phyloP scores from a whole-genome alignment of 2,888 invertebrate genomes.

The Bursaphelenchus okinawaensis region DNA sequence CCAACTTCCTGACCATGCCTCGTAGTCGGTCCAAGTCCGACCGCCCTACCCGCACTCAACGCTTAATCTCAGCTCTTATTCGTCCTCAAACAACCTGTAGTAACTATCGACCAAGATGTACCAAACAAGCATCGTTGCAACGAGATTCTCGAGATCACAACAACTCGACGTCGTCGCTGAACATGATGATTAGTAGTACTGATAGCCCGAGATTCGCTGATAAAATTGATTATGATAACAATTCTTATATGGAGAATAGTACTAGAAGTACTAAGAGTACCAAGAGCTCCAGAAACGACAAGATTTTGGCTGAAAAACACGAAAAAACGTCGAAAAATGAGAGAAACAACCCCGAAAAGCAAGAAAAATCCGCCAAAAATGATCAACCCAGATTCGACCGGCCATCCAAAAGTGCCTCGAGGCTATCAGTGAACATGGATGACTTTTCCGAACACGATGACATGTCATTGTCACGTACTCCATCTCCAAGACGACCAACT shows the following conservation, averaged over 20 bases:
- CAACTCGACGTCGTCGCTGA: neutral
- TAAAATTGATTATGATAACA: no score
- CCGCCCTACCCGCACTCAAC: neutral
- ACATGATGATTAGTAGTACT: no score
- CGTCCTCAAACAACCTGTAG: neutral
- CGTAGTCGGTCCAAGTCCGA: neutral
- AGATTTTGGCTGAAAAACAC: no score
- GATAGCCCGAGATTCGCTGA: no score
- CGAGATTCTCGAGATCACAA: neutral
- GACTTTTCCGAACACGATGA: neutral
- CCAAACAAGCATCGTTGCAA: neutral
- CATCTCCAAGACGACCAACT: constrained; percentile 11
- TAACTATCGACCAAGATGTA: neutral
- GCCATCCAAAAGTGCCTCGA: neutral
- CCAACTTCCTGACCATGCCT: neutral
- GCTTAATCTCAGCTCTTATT: neutral
- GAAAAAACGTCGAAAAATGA: neutral
- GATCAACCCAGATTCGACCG: no score
- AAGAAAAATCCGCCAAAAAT: no score
- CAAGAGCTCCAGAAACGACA: no score
- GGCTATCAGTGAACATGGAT: neutral
- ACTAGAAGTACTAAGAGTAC: no score
- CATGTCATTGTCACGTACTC: neutral
- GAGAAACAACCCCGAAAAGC: neutral
- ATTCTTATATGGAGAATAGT: no score